Evolutionary conservation across 2,797 vertebrate species (phyloP), one percentile per base, ranked within the genome.

Genomic region (Pterois miles): DNA sequence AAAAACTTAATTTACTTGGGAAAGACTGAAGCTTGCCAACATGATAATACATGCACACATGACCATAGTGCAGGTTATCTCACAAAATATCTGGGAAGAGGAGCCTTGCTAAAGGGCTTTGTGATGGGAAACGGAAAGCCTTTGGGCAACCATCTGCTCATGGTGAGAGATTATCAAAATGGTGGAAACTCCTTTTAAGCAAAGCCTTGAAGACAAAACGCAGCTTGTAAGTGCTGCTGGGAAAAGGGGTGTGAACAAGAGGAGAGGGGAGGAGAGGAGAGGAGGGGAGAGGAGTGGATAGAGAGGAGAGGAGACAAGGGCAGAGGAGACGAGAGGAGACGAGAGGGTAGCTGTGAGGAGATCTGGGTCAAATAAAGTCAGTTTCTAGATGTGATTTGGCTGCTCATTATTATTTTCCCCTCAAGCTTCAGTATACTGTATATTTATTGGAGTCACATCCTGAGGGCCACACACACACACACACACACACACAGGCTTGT

Each of bases 1-100:
- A 89, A 91, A 90, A 86, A n/a, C 69, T 16, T 80, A 60, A 91
- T 90, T 89, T 81, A 84, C 81, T 87, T 64, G 78, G 66, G 64
- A 69, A 63, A 78, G 83, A 78, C 81, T 73, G 36, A 73, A 56
- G 52, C 63, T 72, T 67, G 74, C 75, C 79, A 65, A 85, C 67
- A 59, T 29, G 71, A 63, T 73, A 66, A 84, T 22, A 52, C 75
- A 62, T 34, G 70, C 43, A 33, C 40, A 46, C 31, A 16, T 59
- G 59, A 52, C 48, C 22, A n/a, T 12, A 36, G 18, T 23, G 18
- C 31, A n/a, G 36, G 48, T 36, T 71, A 27, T 50, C 27, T 12
- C 4, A 20, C n/a, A 1, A 11, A 18, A 5, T 43, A 27, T 64
- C 34, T 67, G 57, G 23, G 36, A 64, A 53, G 46, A 58, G 40